phyloP scores from a whole-genome alignment of 2,797 vertebrate species.

The Syngnathus rostellatus region DNA sequence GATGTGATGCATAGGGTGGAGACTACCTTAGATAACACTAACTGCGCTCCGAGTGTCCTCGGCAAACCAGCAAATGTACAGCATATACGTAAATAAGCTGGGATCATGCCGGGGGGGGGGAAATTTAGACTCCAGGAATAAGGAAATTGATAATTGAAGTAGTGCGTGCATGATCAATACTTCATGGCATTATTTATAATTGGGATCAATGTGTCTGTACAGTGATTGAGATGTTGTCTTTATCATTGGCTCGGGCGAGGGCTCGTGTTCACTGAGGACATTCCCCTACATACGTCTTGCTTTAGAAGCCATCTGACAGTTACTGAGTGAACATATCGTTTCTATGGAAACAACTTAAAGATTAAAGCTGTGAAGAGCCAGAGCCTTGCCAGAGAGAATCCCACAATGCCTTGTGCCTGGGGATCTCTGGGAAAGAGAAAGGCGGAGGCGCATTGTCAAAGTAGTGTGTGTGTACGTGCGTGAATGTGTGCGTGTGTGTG shows the following conservation, averaged over 20 bases:
- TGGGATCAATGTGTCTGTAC: slow-evolving; percentile 27
- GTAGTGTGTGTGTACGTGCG: slow-evolving; percentile 7
- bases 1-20: neutral
- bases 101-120: neutral
- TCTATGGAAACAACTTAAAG: slow-evolving; percentile 79
- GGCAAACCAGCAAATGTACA: neutral
- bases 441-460: slow-evolving; percentile 28
- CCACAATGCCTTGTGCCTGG: slow-evolving; percentile 60
- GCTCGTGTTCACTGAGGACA: slow-evolving; percentile 31
- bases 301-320: slow-evolving; percentile 48
- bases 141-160: neutral
- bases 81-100: neutral
- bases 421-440: slow-evolving; percentile 52
- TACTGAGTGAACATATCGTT: slow-evolving; percentile 59
- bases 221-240: slow-evolving; percentile 34
- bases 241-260: slow-evolving; percentile 18
- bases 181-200: slow-evolving; percentile 32
- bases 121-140: slow-evolving; percentile 2
- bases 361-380: slow-evolving; percentile 66
- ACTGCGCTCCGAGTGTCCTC: slow-evolving; percentile 1
- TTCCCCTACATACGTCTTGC: slow-evolving; percentile 35
- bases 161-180: slow-evolving; percentile 19
- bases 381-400: slow-evolving; percentile 61
- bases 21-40: slow-evolving; percentile 29
- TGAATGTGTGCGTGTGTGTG: slow-evolving; percentile 9